These are phyloP conservation scores for Cirrhinus molitorella DNA, from an alignment of 2,797 vertebrate genomes.

Conservation along the genomic window DNA sequence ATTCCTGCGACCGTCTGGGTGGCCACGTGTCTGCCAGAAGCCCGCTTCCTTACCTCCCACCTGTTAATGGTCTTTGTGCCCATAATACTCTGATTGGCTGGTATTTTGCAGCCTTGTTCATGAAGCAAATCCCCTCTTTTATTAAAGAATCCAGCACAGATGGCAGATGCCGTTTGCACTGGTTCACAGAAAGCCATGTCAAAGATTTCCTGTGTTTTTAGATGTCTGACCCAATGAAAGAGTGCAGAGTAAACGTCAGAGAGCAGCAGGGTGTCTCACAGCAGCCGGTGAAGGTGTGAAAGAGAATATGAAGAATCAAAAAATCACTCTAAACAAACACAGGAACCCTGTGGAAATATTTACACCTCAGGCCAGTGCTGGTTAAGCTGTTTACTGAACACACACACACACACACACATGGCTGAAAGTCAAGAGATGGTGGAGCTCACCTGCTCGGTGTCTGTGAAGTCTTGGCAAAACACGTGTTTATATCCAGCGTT, in stretches of 20 bases:
- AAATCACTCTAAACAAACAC: slow-evolving; percentile 7
- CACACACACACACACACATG: background rate
- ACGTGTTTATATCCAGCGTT: background rate
- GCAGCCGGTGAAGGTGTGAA: background rate
- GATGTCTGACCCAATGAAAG: background rate
- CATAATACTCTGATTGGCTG: slow-evolving; percentile 23
- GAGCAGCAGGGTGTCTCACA: background rate
- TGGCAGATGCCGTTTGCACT: background rate
- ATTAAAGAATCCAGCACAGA: slow-evolving; percentile 29
- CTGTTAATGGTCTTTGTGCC: slow-evolving; percentile 24
- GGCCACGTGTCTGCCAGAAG: slow-evolving; percentile 8
- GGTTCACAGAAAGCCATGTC: background rate
- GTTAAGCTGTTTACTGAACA: slow-evolving; percentile 29
- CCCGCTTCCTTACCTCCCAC: background rate
- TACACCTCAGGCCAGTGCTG: background rate
- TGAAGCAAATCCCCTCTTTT: slow-evolving; percentile 26
- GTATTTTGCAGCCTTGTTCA: slow-evolving; percentile 24
- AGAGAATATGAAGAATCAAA: slow-evolving; percentile 17
- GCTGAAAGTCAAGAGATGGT: background rate
- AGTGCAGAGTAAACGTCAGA: slow-evolving; percentile 1
- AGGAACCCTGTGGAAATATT: slow-evolving; percentile 27
- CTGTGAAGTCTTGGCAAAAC: background rate
- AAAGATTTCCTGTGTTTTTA: slow-evolving; percentile 4
- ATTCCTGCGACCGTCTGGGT: slow-evolving; percentile 13
- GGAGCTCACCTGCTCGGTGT: background rate